These are phyloP conservation scores for Stomorhina lunata DNA, from an alignment of 2,888 invertebrate genomes.

Conservation along the genomic window DNA sequence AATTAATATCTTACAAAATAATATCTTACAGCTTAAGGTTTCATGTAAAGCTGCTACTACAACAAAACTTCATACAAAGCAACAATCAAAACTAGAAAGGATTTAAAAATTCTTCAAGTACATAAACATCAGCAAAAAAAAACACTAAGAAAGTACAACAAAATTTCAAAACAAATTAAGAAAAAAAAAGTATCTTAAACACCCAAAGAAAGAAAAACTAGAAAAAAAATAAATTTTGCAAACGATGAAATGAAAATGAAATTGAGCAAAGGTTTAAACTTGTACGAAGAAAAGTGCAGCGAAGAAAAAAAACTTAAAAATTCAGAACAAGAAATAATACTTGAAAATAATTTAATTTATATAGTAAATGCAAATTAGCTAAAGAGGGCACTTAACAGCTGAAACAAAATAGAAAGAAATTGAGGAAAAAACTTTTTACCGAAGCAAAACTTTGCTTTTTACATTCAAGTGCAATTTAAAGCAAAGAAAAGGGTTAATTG, in stretches of 20 bases:
- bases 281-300: background rate
- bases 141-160: background rate
- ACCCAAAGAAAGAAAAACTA: conserved; percentile 28
- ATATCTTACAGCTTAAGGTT: conserved; percentile 3
- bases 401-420: conserved; percentile 10
- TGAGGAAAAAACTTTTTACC: background rate
- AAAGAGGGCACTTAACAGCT: conserved; percentile 32
- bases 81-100: conserved; percentile 18
- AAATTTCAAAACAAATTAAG: conserved; percentile 12
- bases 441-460: conserved; percentile 5
- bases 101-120: background rate
- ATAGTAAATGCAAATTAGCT: conserved; percentile 56
- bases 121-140: background rate
- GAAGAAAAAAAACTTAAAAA: background rate
- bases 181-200: conserved; percentile 8
- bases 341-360: conserved; percentile 60
- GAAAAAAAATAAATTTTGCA: conserved; percentile 12
- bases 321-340: conserved; percentile 12
- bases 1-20: background rate
- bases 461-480: background rate
- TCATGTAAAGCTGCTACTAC: background rate
- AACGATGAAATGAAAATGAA: conserved; percentile 11
- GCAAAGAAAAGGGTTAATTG: background rate
- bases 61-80: conserved; percentile 15
- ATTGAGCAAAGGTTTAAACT: background rate